Evolutionary conservation across 2,797 vertebrate species (phyloP).

Genomic region (Anguilla obscura): DNA sequence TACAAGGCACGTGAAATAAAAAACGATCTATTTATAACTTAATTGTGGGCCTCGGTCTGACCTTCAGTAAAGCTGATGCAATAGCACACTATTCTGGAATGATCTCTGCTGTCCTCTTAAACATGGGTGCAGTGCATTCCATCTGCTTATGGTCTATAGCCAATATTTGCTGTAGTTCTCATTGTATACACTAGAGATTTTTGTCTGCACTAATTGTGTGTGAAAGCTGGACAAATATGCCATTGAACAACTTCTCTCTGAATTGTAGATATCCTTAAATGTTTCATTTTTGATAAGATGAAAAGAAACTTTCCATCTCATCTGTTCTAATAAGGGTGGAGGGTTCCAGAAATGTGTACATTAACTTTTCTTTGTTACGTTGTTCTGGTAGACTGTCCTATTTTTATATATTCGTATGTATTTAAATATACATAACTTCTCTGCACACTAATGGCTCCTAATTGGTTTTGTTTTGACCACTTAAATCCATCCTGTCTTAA

Average conservation of each 20-base stretch:
- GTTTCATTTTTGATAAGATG: background rate
- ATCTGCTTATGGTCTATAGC: background rate
- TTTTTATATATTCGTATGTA: background rate
- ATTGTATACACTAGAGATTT: background rate
- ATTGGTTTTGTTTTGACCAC: background rate
- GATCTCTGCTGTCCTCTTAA: background rate
- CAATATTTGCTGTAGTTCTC: constrained; percentile 39
- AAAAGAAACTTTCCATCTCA: background rate
- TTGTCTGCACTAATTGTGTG: background rate
- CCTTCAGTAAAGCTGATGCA: background rate
- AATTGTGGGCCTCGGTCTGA: background rate
- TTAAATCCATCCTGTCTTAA: background rate
- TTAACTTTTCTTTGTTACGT: background rate
- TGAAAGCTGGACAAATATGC: background rate
- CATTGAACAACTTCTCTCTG: background rate
- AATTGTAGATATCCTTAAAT: background rate
- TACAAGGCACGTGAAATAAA: no score
- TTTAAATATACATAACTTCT: background rate
- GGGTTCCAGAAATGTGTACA: background rate
- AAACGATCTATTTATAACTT: background rate
- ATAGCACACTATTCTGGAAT: constrained; percentile 3
- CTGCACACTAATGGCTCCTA: background rate
- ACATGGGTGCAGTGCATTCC: background rate
- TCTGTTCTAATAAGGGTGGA: background rate
- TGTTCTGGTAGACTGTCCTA: background rate